Percentiles rank a stretch among this genome's conserved stretches.
These are phyloP conservation scores for Pterocles orientalis DNA, from an alignment of 2,113 vertebrate species.

Conservation along the genomic window DNA sequence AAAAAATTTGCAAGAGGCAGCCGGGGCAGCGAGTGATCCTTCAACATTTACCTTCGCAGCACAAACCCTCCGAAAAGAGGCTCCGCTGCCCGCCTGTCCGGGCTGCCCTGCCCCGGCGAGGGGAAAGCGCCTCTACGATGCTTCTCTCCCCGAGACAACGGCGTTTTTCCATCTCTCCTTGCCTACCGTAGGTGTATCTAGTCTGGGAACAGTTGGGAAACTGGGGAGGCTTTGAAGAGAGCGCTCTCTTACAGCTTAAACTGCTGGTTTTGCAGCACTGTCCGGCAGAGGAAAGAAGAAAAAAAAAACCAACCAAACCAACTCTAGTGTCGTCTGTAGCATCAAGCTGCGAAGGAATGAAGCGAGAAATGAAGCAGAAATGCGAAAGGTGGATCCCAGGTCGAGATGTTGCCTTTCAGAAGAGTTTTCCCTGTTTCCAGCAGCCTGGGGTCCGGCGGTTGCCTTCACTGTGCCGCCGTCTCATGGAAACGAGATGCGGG, in stretches of 20 bases:
- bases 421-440: constrained; percentile 5
- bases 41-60: neutral
- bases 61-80: neutral
- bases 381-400: constrained; percentile 23
- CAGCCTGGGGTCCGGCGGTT: neutral
- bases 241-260: neutral
- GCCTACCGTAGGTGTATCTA: neutral
- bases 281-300: no score
- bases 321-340: constrained; percentile 5
- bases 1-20: neutral
- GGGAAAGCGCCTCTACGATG: neutral
- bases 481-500: neutral
- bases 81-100: neutral
- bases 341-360: constrained; percentile 6
- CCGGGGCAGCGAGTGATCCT: neutral
- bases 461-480: neutral
- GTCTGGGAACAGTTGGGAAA: neutral
- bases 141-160: neutral
- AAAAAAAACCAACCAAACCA: neutral
- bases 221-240: neutral
- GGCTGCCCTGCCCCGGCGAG: neutral
- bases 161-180: neutral
- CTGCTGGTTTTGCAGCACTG: neutral
- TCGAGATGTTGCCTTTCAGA: constrained; percentile 34
- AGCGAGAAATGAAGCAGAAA: constrained; percentile 16